Evolutionary conservation across 2,888 invertebrate species (phyloP).

Genomic region (Anticlea derivata): DNA sequence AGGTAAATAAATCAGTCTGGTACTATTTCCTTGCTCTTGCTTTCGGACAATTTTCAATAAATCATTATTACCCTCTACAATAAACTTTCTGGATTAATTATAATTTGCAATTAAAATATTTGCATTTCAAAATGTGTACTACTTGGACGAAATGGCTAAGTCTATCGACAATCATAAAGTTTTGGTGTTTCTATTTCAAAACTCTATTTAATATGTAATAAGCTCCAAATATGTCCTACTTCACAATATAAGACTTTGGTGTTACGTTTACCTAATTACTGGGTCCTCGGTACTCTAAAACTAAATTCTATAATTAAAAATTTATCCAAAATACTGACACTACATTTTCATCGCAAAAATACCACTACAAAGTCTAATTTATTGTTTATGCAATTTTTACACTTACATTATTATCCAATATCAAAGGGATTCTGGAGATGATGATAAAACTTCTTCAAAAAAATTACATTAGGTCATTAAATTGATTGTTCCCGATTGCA

Average conservation of each 20-base stretch:
- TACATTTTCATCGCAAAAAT: conserved; percentile 73
- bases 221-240: conserved; percentile 60
- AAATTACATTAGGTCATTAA: conserved; percentile 67
- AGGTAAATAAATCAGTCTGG: no score
- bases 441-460: conserved; percentile 62
- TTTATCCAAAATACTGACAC: conserved; percentile 77
- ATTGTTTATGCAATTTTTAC: conserved; percentile 60
- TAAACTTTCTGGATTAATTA: conserved; percentile 11
- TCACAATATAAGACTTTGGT: conserved; percentile 71
- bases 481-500: conserved; percentile 69
- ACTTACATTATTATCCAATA: conserved; percentile 46
- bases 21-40: no score
- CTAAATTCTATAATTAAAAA: conserved; percentile 64
- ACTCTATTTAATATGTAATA: conserved; percentile 56
- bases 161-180: conserved; percentile 56
- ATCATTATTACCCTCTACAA: not conserved
- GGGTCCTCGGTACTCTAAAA: conserved; percentile 63
- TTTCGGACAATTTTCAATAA: no score
- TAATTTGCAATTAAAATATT: conserved; percentile 31
- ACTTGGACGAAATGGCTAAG: conserved; percentile 69
- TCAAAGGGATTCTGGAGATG: conserved; percentile 41
- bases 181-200: conserved; percentile 43
- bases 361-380: conserved; percentile 70
- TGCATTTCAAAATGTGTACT: conserved; percentile 40
- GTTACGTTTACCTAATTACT: conserved; percentile 74